Evolutionary conservation across 2,888 invertebrate species (phyloP).

Genomic region (Gandaritis pyraliata): DNA sequence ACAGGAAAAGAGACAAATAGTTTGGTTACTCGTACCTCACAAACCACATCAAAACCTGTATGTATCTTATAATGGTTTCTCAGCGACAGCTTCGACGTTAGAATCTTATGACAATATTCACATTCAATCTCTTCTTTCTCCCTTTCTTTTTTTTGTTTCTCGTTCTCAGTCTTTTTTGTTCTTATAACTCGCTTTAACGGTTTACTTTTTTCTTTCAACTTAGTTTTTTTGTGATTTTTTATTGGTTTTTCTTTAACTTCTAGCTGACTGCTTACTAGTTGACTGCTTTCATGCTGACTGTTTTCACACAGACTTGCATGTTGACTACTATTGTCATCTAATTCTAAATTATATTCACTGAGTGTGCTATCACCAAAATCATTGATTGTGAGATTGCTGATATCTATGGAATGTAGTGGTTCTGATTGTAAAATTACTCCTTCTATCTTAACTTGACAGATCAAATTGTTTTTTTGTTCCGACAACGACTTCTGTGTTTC

Average conservation of each 20-base stretch:
- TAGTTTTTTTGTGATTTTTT: conserved; percentile 12
- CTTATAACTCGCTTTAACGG: conserved; percentile 40
- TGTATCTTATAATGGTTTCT: conserved; percentile 78
- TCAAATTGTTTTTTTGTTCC: conserved; percentile 9
- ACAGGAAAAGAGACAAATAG: no score
- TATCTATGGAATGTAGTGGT: conserved; percentile 47
- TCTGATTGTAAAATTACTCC: conserved; percentile 33
- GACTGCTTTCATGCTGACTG: not conserved
- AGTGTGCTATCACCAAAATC: conserved; percentile 53
- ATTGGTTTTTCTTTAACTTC: conserved; percentile 1
- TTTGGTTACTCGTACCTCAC: conserved; percentile 47
- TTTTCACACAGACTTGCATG: not conserved
- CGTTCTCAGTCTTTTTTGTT: conserved; percentile 47
- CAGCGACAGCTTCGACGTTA: conserved; percentile 70
- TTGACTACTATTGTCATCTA: conserved; percentile 22
- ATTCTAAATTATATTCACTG: conserved; percentile 39
- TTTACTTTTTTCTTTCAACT: conserved; percentile 19
- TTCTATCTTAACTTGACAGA: conserved; percentile 50
- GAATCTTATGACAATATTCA: conserved; percentile 72
- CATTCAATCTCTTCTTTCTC: conserved; percentile 67
- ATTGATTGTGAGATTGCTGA: conserved; percentile 45
- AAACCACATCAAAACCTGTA: conserved; percentile 71
- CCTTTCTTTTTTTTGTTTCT: conserved; percentile 45
- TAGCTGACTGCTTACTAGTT: conserved; percentile 5
- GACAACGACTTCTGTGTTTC: conserved; percentile 48